phyloP scores from a whole-genome alignment of 2,888 invertebrate species.

The Pomacea canaliculata region DNA sequence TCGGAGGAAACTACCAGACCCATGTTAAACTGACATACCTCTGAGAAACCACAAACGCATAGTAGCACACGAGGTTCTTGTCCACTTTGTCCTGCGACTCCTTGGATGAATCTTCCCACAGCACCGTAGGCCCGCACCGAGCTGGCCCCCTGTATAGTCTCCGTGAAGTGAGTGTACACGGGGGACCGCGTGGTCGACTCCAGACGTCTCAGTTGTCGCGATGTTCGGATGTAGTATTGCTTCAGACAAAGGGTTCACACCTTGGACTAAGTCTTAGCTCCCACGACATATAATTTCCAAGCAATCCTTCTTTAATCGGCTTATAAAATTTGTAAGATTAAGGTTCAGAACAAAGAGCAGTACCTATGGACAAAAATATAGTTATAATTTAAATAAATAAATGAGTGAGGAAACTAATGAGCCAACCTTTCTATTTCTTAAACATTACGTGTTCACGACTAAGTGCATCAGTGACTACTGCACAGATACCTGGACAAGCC shows the following conservation, averaged over 20 bases:
- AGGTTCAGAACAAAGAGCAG: too few relatives aligned
- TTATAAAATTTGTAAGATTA: too few relatives aligned
- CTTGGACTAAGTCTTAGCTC: too few relatives aligned
- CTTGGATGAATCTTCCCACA: constrained; percentile 82
- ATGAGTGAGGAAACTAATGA: too few relatives aligned
- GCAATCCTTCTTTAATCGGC: too few relatives aligned
- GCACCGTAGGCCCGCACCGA: constrained; percentile 89
- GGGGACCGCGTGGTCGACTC: constrained; percentile 95
- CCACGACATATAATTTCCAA: too few relatives aligned
- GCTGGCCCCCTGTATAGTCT: constrained; percentile 82
- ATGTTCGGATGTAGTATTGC: constrained; percentile 93
- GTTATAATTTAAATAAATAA: too few relatives aligned
- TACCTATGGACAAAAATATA: too few relatives aligned
- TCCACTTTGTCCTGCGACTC: constrained; percentile 93
- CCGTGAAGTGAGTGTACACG: constrained; percentile 96
- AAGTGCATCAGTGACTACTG: too few relatives aligned
- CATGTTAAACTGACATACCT: constrained; percentile 69
- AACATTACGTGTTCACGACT: too few relatives aligned
- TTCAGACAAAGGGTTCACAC: constrained; percentile 67
- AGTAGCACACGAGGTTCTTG: constrained; percentile 91
- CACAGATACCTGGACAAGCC: constrained; percentile 64
- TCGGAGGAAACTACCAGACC: too few relatives aligned
- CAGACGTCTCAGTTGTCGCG: constrained; percentile 91
- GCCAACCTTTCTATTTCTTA: too few relatives aligned
- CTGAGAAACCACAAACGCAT: constrained; percentile 92